These are phyloP conservation scores for Pocillopora verrucosa DNA, from an alignment of 64 coral and sea anemone genomes.

Conservation along the genomic window DNA sequence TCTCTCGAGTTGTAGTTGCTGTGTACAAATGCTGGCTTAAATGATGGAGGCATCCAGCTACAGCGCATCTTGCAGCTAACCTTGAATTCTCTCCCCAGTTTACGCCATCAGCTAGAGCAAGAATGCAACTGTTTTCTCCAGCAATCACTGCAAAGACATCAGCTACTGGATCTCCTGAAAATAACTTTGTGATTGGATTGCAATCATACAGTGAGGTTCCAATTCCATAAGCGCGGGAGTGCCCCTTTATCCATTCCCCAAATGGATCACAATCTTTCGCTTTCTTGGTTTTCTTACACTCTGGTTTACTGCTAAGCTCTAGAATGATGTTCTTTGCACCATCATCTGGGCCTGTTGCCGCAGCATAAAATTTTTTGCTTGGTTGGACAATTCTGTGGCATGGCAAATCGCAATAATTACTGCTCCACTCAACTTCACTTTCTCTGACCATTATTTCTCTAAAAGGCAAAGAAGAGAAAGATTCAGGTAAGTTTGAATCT, in stretches of 20 bases:
- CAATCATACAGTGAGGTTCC: conserved; percentile 80
- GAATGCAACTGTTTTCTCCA: conserved; percentile 80
- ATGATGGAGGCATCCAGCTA: conserved; percentile 85
- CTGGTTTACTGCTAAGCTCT: not conserved
- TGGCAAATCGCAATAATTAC: conserved; percentile 40
- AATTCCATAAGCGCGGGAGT: conserved; percentile 78
- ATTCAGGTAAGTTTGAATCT: not conserved
- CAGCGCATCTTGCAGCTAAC: conserved; percentile 83
- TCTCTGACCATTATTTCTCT: conserved; percentile 70
- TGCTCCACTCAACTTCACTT: conserved; percentile 78
- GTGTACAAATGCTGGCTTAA: conserved; percentile 58
- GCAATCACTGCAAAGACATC: conserved; percentile 92
- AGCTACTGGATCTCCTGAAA: conserved; percentile 83
- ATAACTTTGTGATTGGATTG: conserved; percentile 58
- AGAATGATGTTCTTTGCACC: conserved; percentile 67
- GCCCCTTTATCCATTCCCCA: conserved; percentile 59
- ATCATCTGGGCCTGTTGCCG: conserved; percentile 72
- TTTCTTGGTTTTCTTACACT: not conserved
- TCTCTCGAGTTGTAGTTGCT: conserved; percentile 72
- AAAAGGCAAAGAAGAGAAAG: not conserved
- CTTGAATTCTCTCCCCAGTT: conserved; percentile 95
- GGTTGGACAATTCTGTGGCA: conserved; percentile 55
- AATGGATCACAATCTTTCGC: conserved; percentile 41
- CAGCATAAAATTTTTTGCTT: conserved; percentile 19
- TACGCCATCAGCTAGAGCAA: conserved; percentile 92